These are phyloP conservation scores for Rana temporaria DNA, from an alignment of 2,113 vertebrate genomes.

Conservation along the genomic window DNA sequence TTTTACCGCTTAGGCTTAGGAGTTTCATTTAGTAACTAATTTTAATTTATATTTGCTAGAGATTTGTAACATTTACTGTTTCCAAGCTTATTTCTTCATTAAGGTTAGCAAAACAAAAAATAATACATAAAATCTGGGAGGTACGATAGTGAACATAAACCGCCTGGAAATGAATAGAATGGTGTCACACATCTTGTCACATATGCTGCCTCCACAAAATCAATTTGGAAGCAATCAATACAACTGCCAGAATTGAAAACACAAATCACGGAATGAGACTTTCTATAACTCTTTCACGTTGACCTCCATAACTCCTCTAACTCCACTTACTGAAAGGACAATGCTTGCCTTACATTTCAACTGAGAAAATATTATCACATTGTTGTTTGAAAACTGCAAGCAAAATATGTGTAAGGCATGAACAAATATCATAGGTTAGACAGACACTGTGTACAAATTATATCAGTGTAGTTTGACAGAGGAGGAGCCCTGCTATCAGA, in stretches of 20 bases:
- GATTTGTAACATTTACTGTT: too few relatives aligned
- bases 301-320: constrained; percentile 62
- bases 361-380: constrained; percentile 12
- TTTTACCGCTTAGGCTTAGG: too few relatives aligned
- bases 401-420: constrained; percentile 2
- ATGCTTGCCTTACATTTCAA: background rate
- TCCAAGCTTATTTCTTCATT: too few relatives aligned
- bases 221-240: constrained; percentile 66
- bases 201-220: constrained; percentile 59
- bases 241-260: constrained; percentile 64
- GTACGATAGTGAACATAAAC: too few relatives aligned
- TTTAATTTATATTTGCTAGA: too few relatives aligned
- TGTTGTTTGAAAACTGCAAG: constrained; percentile 14
- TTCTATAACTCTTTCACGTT: constrained; percentile 62
- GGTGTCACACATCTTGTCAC: constrained; percentile 54
- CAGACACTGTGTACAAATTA: too few relatives aligned
- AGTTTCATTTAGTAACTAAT: too few relatives aligned
- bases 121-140: too few relatives aligned
- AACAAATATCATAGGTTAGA: background rate
- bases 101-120: too few relatives aligned
- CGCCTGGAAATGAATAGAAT: constrained; percentile 57
- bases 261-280: constrained; percentile 63
- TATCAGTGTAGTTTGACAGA: too few relatives aligned
- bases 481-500: too few relatives aligned
- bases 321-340: constrained; percentile 43